These are phyloP conservation scores for Mallotus villosus DNA, from an alignment of 2,797 vertebrate genomes.

Conservation along the genomic window DNA sequence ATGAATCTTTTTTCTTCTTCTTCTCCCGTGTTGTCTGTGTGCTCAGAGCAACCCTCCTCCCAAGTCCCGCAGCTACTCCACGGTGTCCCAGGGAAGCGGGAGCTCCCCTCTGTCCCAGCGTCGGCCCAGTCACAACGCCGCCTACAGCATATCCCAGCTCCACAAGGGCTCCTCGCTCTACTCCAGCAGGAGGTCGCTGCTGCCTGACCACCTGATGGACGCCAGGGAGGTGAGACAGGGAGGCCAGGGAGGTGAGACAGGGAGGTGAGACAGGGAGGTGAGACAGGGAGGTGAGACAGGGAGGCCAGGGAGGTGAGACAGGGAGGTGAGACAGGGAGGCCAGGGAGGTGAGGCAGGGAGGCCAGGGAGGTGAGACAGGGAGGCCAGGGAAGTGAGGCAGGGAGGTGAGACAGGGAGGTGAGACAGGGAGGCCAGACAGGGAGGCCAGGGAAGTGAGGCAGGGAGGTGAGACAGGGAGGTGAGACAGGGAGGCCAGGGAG, in stretches of 20 bases:
- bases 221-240: conserved; percentile 87
- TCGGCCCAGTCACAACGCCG: conserved; percentile 86
- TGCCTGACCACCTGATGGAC: conserved; percentile 92
- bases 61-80: conserved; percentile 94
- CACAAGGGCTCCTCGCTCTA: conserved; percentile 81
- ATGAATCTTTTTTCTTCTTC: neutral
- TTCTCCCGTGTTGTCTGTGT: neutral
- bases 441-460: no score
- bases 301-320: neutral
- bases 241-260: no score
- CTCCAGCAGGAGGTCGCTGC: conserved; percentile 83
- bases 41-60: conserved; percentile 92
- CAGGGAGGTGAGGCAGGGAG: no score
- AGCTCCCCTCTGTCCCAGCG: conserved; percentile 89
- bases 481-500: no score
- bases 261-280: no score
- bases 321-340: no score
- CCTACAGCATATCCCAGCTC: conserved; percentile 81
- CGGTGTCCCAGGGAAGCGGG: conserved; percentile 91
- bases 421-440: no score
- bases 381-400: no score
- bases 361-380: no score
- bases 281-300: neutral
- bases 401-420: no score
- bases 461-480: no score